Conservation (phyloP, 2,113 vertebrate species). For the Menidia beryllina region DNA sequence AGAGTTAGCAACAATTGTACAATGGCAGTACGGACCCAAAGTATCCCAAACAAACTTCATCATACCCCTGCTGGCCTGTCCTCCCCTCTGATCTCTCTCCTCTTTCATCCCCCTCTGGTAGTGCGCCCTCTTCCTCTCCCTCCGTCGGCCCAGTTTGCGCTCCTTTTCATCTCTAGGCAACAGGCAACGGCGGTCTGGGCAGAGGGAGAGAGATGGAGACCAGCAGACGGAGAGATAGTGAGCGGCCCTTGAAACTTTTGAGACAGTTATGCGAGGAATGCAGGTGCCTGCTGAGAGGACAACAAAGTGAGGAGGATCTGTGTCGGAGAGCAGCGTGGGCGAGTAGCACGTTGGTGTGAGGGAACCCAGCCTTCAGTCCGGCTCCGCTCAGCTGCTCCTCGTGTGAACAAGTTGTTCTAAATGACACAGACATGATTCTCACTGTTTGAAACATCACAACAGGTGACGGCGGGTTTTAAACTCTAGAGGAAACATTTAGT, state of each 20-base stretch:
- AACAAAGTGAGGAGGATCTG: constrained; percentile 77
- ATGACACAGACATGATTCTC: constrained; percentile 27
- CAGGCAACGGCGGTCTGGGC: constrained; percentile 61
- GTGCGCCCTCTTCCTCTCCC: constrained; percentile 50
- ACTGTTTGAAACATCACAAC: background rate
- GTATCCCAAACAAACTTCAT: constrained; percentile 73
- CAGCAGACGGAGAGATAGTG: constrained; percentile 56
- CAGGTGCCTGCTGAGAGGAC: constrained; percentile 78
- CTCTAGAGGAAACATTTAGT: background rate
- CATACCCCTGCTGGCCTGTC: constrained; percentile 54
- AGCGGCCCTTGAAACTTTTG: constrained; percentile 67
- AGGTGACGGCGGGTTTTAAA: constrained; percentile 20
- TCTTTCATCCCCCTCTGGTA: constrained; percentile 70
- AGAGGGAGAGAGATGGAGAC: constrained; percentile 29
- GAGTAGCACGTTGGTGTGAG: constrained; percentile 57
- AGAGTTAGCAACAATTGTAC: constrained; percentile 31
- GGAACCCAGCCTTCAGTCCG: constrained; percentile 47
- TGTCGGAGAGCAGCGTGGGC: constrained; percentile 53
- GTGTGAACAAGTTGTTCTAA: constrained; percentile 54
- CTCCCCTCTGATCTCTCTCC: constrained; percentile 66
- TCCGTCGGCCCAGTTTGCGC: constrained; percentile 61
- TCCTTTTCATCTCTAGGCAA: constrained; percentile 76
- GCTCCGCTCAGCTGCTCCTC: constrained; percentile 41
- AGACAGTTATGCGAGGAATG: constrained; percentile 81
- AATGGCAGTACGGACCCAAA: constrained; percentile 63